Conservation (phyloP, 2,888 invertebrate genomes). For the Pteria penguin region DNA sequence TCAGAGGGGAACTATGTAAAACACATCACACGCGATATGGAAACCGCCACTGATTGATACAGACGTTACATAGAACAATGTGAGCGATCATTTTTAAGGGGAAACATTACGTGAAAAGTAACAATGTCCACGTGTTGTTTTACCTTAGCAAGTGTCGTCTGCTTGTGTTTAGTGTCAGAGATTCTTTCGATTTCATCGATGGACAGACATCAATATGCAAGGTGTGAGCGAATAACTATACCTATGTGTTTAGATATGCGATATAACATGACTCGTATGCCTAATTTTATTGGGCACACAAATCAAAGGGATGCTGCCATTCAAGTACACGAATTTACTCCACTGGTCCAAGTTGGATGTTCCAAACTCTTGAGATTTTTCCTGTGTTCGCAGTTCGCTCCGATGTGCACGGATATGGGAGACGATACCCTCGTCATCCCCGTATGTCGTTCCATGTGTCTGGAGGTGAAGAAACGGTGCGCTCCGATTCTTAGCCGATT, state of each 20-base stretch:
- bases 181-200: conserved; percentile 11
- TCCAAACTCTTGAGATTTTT: conserved; percentile 91
- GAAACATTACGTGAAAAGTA: conserved; percentile 2
- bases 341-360: conserved; percentile 89
- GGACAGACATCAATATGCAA: conserved; percentile 54
- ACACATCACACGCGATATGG: conserved; percentile 8
- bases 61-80: no score
- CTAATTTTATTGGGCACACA: conserved; percentile 90
- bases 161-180: conserved; percentile 12
- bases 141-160: conserved; percentile 31
- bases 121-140: conserved; percentile 33
- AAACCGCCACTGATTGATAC: conserved; percentile 2
- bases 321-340: conserved; percentile 87
- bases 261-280: conserved; percentile 93
- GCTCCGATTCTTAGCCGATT: conserved; percentile 85
- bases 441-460: conserved; percentile 92
- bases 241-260: conserved; percentile 90
- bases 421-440: conserved; percentile 87
- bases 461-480: conserved; percentile 82
- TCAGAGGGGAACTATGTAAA: conserved; percentile 6
- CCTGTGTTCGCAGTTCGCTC: conserved; percentile 93
- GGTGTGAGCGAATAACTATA: conserved; percentile 89
- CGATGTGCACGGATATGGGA: conserved; percentile 93
- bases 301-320: conserved; percentile 90
- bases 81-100: no score